These are phyloP conservation scores for Nerophis lumbriciformis DNA, from an alignment of 2,113 vertebrate species.

Conservation along the genomic window DNA sequence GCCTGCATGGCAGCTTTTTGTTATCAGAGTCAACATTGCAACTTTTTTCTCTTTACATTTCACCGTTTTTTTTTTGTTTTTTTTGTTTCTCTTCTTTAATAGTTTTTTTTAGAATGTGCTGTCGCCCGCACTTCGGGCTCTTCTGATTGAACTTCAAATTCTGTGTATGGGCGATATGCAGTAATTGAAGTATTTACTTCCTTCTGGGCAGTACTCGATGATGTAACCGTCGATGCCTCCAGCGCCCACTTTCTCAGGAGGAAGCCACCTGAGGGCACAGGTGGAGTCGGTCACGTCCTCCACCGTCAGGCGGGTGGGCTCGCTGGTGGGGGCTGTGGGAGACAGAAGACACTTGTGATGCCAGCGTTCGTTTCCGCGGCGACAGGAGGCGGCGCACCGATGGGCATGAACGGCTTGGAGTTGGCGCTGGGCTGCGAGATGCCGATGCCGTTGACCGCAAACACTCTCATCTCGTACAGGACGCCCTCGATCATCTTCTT, in stretches of 20 bases:
- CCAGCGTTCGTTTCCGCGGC: constrained; percentile 8
- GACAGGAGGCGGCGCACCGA: constrained; percentile 57
- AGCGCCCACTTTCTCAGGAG: constrained; percentile 79
- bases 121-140: too few species aligned
- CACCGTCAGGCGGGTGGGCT: constrained; percentile 77
- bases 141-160: too few species aligned
- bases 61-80: too few species aligned
- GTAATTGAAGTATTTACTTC: constrained; percentile 63
- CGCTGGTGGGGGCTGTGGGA: constrained; percentile 78
- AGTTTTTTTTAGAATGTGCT: too few species aligned
- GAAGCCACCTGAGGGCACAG: constrained; percentile 83
- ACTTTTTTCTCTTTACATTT: too few species aligned
- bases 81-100: too few species aligned
- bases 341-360: constrained; percentile 35
- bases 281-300: constrained; percentile 84
- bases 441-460: constrained; percentile 82
- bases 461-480: constrained; percentile 87
- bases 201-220: constrained; percentile 84
- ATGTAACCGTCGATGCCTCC: constrained; percentile 87
- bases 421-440: constrained; percentile 78
- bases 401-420: constrained; percentile 79
- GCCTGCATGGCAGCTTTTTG: too few species aligned
- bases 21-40: too few species aligned
- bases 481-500: constrained; percentile 89
- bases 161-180: not conserved